Conservation (phyloP, 2,888 invertebrate genomes). For the Lepidochitona cinerea region DNA sequence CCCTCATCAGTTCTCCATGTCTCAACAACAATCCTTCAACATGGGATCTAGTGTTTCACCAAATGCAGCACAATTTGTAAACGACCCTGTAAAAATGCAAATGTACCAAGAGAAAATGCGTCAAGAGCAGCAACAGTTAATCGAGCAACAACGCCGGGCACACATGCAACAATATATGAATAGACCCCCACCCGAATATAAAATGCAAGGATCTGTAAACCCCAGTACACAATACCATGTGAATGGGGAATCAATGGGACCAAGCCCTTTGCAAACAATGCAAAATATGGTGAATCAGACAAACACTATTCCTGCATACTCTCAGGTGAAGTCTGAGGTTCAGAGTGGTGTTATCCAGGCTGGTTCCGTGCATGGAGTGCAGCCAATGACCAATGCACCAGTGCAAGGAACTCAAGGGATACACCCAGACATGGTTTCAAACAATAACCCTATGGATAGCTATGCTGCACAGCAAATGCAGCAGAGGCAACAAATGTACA, state of each 20-base stretch:
- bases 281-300: conserved; percentile 75
- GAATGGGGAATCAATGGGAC: conserved; percentile 37
- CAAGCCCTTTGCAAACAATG: conserved; percentile 67
- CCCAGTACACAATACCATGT: conserved; percentile 16
- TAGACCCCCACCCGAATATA: conserved; percentile 90
- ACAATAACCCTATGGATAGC: background rate
- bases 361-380: conserved; percentile 10
- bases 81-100: conserved; percentile 40
- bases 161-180: conserved; percentile 67
- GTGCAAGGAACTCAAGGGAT: background rate
- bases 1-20: conserved; percentile 53
- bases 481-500: background rate
- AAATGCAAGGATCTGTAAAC: conserved; percentile 65
- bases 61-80: conserved; percentile 42
- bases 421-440: background rate
- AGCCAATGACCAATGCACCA: background rate
- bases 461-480: background rate
- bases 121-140: conserved; percentile 34
- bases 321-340: conserved; percentile 53
- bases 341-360: conserved; percentile 48
- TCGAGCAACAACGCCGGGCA: conserved; percentile 38
- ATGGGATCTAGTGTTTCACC: conserved; percentile 23
- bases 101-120: conserved; percentile 45
- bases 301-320: conserved; percentile 43
- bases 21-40: conserved; percentile 59